Evolutionary conservation across 2,888 invertebrate species (phyloP).

Genomic region (Hermodice carunculata): DNA sequence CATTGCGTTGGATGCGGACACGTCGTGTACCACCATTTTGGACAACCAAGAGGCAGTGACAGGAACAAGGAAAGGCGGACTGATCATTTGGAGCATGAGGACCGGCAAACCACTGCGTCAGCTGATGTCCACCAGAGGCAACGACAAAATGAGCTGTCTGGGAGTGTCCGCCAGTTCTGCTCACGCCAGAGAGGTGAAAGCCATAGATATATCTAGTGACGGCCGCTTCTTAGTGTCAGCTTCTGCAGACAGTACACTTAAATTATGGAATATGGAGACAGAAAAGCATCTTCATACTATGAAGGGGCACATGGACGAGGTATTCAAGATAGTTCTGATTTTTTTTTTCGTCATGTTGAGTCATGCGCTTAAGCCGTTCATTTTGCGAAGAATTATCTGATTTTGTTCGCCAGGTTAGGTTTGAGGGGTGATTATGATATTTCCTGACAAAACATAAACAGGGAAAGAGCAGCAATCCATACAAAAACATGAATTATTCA

Average conservation of each 20-base stretch:
- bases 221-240: slow-evolving; percentile 65
- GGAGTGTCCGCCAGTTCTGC: slow-evolving; percentile 43
- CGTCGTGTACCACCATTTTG: slow-evolving; percentile 64
- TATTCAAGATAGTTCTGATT: no score
- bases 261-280: slow-evolving; percentile 66
- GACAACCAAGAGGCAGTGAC: slow-evolving; percentile 68
- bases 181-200: slow-evolving; percentile 65
- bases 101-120: slow-evolving; percentile 63
- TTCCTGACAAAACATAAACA: no score
- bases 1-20: slow-evolving; percentile 64
- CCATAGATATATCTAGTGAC: slow-evolving; percentile 63
- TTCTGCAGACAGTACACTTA: slow-evolving; percentile 66
- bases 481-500: no score
- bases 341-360: no score
- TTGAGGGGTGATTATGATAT: no score
- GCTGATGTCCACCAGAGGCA: slow-evolving; percentile 52
- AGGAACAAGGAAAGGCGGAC: slow-evolving; percentile 67
- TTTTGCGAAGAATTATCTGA: no score
- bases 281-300: slow-evolving; percentile 64
- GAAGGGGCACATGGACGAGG: slow-evolving; percentile 68
- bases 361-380: no score
- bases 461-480: no score
- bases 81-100: slow-evolving; percentile 67
- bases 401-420: no score
- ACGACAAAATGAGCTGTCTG: slow-evolving; percentile 11